A percentile compares a stretch with the other conserved stretches of the same genome.
These are phyloP conservation scores for Plagodis pulveraria DNA, from an alignment of 2,888 invertebrate genomes.

Conservation along the genomic window DNA sequence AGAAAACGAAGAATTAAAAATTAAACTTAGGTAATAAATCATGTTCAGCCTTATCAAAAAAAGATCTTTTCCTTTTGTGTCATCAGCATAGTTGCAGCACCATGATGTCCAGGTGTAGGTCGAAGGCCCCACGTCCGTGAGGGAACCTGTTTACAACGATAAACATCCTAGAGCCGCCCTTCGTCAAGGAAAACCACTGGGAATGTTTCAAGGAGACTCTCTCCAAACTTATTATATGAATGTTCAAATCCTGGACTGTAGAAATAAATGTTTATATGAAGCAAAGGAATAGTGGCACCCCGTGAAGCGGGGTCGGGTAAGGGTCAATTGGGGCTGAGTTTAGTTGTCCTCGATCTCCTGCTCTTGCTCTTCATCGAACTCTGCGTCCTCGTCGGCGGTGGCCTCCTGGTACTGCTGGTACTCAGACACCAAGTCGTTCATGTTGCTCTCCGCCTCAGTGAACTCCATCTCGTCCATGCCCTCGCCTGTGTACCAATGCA, in stretches of 20 bases:
- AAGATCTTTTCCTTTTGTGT: conserved; percentile 79
- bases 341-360: conserved; percentile 89
- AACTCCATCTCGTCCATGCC: conserved; percentile 99
- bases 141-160: conserved; percentile 67
- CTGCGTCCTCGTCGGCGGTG: conserved; percentile 92
- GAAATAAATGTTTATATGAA: conserved; percentile 55
- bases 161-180: conserved; percentile 79
- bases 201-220: conserved; percentile 73
- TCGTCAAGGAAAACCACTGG: conserved; percentile 75
- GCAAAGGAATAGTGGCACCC: conserved; percentile 60
- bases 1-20: conserved; percentile 72
- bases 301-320: conserved; percentile 44
- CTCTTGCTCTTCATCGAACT: conserved; percentile 91
- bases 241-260: conserved; percentile 57
- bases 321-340: conserved; percentile 37
- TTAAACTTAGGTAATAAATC: conserved; percentile 80
- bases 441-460: conserved; percentile 97
- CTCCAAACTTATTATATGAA: conserved; percentile 55
- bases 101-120: conserved; percentile 53
- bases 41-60: conserved; percentile 84
- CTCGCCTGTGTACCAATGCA: conserved; percentile 99
- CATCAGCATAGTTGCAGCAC: conserved; percentile 69
- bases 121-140: conserved; percentile 74
- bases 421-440: conserved; percentile 97
- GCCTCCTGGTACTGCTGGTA: conserved; percentile 98